Base-by-base conservation (phyloP, 2,113 vertebrate genomes). In the Smithornis capensis region DNA sequence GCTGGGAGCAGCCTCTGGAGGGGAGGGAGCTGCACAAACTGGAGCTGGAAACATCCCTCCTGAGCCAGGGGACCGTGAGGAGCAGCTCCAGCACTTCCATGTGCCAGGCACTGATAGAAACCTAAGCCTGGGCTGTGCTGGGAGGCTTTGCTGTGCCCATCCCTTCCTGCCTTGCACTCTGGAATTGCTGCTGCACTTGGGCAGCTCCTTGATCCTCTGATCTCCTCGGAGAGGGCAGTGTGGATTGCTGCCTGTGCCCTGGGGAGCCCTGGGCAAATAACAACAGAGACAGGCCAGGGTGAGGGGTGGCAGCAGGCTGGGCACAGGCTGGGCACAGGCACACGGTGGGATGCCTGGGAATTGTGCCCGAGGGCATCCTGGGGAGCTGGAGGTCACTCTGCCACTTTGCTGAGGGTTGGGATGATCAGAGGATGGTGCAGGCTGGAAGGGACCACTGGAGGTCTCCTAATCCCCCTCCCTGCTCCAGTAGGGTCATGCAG, bases 241-340 rank as follows among this genome's bases (percentile, higher is more conserved):
- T 44, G 42, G 42, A 44, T 44, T 44, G 15, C 42, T 44, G 42
- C 42, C 42, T 44, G 42, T 44, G 42, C 40, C 10, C 47, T 49
- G 47, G 45, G 19, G 21, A n/a, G n/a, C n/a, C n/a, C n/a, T n/a
- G n/a, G 45, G 45, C 21, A 22, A 47, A 49, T 49, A 49, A 49
- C 11, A 12, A 10, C 12, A 31, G 42, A 9, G 17, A 44, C 8
- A 19, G 37, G 49, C 9, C 22, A 42, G 47, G 10, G 49, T 31
- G 14, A 10, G n/a, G 42, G 8, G 24, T 1, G 1, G 18, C 37
- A 38, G 56, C 52, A 29, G n/a, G 33, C 23, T 29, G 27, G 49
- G n/a, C 0, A 4, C 1, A 7, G 59, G 50, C 42, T 37, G 37
- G 21, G 12, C 2, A 3, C 28, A 22, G 28, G 59, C 11, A 21